Evolutionary conservation across 30 jellyfish, hydroid and myxozoan genomes (phyloP).

Genomic region (Pelagia noctiluca): DNA sequence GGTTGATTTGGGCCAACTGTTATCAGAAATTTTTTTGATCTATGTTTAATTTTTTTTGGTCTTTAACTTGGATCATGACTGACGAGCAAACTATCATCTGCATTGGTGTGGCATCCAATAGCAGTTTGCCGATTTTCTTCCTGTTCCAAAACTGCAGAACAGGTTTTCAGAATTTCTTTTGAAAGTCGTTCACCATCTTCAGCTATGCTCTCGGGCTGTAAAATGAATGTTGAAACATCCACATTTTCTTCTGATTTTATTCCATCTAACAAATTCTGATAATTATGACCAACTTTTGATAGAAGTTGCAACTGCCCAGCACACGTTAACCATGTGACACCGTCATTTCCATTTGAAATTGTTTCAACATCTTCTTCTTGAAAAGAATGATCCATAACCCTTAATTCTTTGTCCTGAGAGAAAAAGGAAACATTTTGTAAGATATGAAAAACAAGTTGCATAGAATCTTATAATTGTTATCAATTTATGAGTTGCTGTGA

Average conservation of each 20-base stretch:
- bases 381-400: background rate
- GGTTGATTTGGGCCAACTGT: slow-evolving; percentile 56
- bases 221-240: slow-evolving; percentile 4
- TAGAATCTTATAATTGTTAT: background rate
- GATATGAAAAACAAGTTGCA: background rate
- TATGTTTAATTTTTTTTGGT: slow-evolving; percentile 5
- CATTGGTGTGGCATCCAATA: slow-evolving; percentile 4
- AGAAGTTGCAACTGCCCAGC: slow-evolving; percentile 22
- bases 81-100: slow-evolving; percentile 1
- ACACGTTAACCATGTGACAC: slow-evolving; percentile 1
- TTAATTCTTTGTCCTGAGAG: background rate
- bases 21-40: slow-evolving; percentile 4
- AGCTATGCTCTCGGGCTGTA: background rate
- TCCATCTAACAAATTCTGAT: slow-evolving; percentile 11
- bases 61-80: slow-evolving; percentile 14
- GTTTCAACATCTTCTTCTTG: slow-evolving; percentile 4
- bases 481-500: background rate
- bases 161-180: background rate
- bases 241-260: slow-evolving; percentile 16
- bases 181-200: slow-evolving; percentile 19
- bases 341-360: background rate
- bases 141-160: slow-evolving; percentile 11
- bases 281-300: slow-evolving; percentile 13
- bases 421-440: background rate
- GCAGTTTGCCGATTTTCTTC: slow-evolving; percentile 28